Evolutionary conservation across 2,888 invertebrate species (phyloP).

Genomic region (Andrena trimmerana): DNA sequence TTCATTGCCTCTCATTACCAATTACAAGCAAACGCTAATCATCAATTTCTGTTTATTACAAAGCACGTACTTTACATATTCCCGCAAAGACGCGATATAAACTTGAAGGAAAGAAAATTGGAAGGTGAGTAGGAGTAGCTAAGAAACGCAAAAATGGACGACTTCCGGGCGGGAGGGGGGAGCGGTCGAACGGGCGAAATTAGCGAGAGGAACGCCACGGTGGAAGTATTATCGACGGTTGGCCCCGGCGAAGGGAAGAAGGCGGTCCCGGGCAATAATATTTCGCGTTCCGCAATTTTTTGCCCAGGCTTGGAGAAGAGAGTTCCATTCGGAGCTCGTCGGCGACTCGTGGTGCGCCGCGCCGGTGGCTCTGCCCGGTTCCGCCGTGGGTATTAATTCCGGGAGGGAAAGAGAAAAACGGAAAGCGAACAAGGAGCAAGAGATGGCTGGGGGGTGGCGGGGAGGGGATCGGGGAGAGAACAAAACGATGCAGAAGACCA

Average conservation of each 20-base stretch:
- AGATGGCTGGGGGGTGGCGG: slow-evolving; percentile 35
- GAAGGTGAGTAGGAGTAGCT: neutral
- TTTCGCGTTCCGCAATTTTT: slow-evolving; percentile 78
- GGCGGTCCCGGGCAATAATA: slow-evolving; percentile 74
- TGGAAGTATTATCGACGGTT: slow-evolving; percentile 59
- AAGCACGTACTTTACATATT: no score
- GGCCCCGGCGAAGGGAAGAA: slow-evolving; percentile 37
- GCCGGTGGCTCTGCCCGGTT: slow-evolving; percentile 75
- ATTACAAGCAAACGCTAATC: no score
- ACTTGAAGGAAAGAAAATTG: neutral
- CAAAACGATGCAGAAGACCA: slow-evolving; percentile 81
- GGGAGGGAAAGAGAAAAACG: slow-evolving; percentile 69
- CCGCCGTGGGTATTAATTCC: slow-evolving; percentile 79
- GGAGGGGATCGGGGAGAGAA: slow-evolving; percentile 59
- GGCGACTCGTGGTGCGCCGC: slow-evolving; percentile 75
- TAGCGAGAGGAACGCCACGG: slow-evolving; percentile 31
- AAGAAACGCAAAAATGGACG: slow-evolving; percentile 26
- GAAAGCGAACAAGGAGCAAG: slow-evolving; percentile 47
- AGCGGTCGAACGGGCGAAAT: slow-evolving; percentile 16
- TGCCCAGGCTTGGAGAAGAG: slow-evolving; percentile 65
- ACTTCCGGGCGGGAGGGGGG: slow-evolving; percentile 38
- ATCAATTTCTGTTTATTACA: no score
- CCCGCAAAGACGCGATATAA: neutral
- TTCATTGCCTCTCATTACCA: no score
- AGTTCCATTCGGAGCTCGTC: slow-evolving; percentile 75